A percentile compares a stretch with the other conserved stretches of the same genome.
phyloP scores from a whole-genome alignment of 2,888 invertebrate genomes.

The Drosophila dives region DNA sequence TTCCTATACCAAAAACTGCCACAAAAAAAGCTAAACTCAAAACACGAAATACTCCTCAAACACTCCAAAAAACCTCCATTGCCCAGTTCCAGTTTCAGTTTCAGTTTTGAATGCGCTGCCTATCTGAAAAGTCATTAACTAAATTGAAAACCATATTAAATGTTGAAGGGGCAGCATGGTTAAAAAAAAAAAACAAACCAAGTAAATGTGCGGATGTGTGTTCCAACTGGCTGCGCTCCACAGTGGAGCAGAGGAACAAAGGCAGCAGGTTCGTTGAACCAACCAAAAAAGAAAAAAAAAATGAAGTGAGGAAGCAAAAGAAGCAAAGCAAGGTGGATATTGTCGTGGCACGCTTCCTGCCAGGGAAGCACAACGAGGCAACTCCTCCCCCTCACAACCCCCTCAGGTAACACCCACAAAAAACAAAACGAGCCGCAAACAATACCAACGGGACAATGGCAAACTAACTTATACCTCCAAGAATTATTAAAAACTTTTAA shows the following conservation, averaged over 20 bases:
- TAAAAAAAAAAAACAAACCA: neutral
- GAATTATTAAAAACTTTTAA: slow-evolving; percentile 3
- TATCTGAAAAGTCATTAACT: slow-evolving; percentile 68
- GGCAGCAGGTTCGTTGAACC: slow-evolving; percentile 67
- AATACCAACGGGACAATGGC: slow-evolving; percentile 12
- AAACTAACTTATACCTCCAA: neutral
- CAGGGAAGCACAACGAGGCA: neutral
- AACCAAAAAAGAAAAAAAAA: slow-evolving; percentile 36
- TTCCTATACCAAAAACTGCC: neutral
- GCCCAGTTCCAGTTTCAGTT: slow-evolving; percentile 17
- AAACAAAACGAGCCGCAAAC: slow-evolving; percentile 32
- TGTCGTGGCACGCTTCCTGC: slow-evolving; percentile 54
- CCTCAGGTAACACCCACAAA: slow-evolving; percentile 1
- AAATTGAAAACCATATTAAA: slow-evolving; percentile 72
- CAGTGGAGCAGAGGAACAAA: slow-evolving; percentile 31
- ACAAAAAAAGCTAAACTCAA: neutral
- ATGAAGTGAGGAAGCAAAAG: slow-evolving; percentile 10
- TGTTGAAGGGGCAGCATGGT: slow-evolving; percentile 9
- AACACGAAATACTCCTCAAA: slow-evolving; percentile 5
- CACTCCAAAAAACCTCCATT: neutral
- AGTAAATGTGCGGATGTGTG: slow-evolving; percentile 13
- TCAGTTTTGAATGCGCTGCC: slow-evolving; percentile 19
- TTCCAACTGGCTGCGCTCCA: slow-evolving; percentile 44
- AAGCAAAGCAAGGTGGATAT: slow-evolving; percentile 26
- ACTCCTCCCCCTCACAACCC: neutral